A percentile compares a stretch with the other conserved stretches of the same genome.
Evolutionary conservation across 2,888 invertebrate species (phyloP).

Genomic region (Idaea straminata): DNA sequence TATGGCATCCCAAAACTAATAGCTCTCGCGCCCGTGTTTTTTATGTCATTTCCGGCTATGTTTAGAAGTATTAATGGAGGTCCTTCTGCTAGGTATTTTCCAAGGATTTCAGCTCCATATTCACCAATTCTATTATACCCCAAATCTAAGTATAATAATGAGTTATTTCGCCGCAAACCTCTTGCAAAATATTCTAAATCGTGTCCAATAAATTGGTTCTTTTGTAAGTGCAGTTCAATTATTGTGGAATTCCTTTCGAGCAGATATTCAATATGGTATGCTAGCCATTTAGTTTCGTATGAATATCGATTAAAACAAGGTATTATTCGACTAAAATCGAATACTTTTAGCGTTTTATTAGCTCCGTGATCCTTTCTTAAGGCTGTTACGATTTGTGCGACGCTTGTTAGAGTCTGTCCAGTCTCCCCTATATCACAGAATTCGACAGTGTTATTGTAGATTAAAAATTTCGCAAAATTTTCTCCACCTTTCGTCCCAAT

Average conservation of each 20-base stretch:
- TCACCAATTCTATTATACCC: constrained; percentile 81
- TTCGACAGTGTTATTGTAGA: constrained; percentile 63
- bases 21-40: constrained; percentile 78
- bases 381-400: constrained; percentile 74
- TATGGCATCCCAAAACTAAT: constrained; percentile 77
- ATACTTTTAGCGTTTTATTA: constrained; percentile 54
- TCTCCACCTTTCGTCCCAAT: constrained; percentile 77
- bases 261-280: constrained; percentile 70
- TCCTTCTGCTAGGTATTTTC: constrained; percentile 71
- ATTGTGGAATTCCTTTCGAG: constrained; percentile 63
- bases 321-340: constrained; percentile 62
- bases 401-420: constrained; percentile 76
- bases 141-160: constrained; percentile 80
- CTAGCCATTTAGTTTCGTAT: constrained; percentile 71
- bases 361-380: constrained; percentile 61
- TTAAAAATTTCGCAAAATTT: constrained; percentile 71
- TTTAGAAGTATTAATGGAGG: constrained; percentile 75
- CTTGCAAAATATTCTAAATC: constrained; percentile 78
- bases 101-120: constrained; percentile 76
- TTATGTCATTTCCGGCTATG: constrained; percentile 79
- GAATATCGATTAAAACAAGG: constrained; percentile 62
- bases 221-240: constrained; percentile 80
- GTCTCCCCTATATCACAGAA: constrained; percentile 80
- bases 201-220: constrained; percentile 80
- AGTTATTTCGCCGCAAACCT: constrained; percentile 73